Conservation (phyloP, 2,888 invertebrate genomes). For the Neoaliturus tenellus region DNA sequence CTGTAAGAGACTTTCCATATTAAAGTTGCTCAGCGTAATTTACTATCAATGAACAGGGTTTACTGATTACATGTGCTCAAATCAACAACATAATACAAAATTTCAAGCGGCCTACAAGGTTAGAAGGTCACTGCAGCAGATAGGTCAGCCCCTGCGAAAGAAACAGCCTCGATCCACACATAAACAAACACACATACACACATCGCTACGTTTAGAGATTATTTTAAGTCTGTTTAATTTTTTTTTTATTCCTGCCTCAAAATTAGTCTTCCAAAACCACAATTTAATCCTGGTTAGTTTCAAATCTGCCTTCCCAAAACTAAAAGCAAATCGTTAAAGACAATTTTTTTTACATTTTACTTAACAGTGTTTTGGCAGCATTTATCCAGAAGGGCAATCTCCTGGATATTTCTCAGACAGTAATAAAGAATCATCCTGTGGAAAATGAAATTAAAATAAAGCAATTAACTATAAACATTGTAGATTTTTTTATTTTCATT, state of each 20-base stretch:
- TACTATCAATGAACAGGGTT: too few species aligned
- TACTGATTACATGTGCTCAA: too few species aligned
- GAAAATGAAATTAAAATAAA: not conserved
- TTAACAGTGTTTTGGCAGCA: not conserved
- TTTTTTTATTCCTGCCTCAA: not conserved
- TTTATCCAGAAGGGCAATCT: slow-evolving; percentile 35
- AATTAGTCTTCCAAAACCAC: not conserved
- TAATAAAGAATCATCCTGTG: slow-evolving; percentile 42
- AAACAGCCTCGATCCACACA: not conserved
- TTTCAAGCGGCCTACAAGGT: not conserved
- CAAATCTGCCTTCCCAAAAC: slow-evolving; percentile 3
- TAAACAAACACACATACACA: slow-evolving; percentile 10
- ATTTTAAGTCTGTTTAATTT: not conserved
- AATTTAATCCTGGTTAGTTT: not conserved
- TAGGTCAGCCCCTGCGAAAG: not conserved
- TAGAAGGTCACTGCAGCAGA: not conserved
- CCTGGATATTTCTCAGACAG: slow-evolving; percentile 41
- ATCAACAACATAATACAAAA: not conserved
- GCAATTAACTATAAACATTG: too few species aligned
- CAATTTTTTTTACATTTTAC: not conserved
- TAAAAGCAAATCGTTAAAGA: not conserved
- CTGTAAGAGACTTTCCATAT: too few species aligned
- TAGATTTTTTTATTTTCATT: too few species aligned
- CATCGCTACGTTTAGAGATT: not conserved
- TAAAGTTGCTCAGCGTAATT: too few species aligned